Conservation (phyloP, 2,113 vertebrate species). For the Gymnobelideus leadbeateri region DNA sequence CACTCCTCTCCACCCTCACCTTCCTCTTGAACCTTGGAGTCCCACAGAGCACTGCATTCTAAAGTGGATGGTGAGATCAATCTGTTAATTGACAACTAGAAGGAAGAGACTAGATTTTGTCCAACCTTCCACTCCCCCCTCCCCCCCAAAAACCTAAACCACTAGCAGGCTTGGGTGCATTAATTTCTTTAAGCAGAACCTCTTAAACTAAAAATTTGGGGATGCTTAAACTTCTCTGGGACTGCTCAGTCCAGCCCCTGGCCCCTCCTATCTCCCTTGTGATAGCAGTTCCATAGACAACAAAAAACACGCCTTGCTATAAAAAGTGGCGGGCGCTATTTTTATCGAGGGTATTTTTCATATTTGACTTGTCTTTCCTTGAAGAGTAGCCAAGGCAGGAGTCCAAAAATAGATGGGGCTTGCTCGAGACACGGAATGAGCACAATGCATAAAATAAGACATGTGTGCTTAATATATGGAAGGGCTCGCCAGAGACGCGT, state of each 20-base stretch:
- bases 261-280: constrained; percentile 1
- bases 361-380: constrained; percentile 68
- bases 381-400: constrained; percentile 77
- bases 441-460: constrained; percentile 58
- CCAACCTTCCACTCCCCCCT: too few relatives aligned
- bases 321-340: constrained; percentile 72
- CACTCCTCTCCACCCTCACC: background rate
- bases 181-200: constrained; percentile 8
- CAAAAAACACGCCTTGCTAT: constrained; percentile 64
- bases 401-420: constrained; percentile 63
- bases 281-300: constrained; percentile 55
- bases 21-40: background rate
- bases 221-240: constrained; percentile 51
- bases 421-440: constrained; percentile 54
- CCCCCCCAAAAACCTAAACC: background rate
- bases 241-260: constrained; percentile 27
- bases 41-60: constrained; percentile 40
- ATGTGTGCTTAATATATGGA: constrained; percentile 65
- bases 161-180: background rate
- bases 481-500: constrained; percentile 57
- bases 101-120: background rate
- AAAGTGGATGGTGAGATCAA: background rate
- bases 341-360: constrained; percentile 73
- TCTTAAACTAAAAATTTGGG: constrained; percentile 25
- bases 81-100: background rate